Evolutionary conservation across 2,888 invertebrate genomes (phyloP).

Genomic region (Heliconius erato): DNA sequence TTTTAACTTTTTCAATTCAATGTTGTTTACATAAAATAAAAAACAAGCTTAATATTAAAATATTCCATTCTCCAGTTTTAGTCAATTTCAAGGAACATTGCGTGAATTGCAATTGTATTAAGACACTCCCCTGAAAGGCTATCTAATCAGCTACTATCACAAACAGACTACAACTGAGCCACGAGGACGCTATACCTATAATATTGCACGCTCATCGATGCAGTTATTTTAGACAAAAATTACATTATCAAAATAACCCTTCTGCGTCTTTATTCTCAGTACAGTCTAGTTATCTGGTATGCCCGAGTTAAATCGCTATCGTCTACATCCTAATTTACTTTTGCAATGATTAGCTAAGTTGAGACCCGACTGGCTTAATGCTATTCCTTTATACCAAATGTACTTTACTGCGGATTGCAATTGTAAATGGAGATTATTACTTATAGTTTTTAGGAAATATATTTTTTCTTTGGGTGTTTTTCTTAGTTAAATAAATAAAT

Average conservation of each 20-base stretch:
- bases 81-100: no score
- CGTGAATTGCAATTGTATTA: no score
- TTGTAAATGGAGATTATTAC: background rate
- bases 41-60: no score
- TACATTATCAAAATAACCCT: background rate
- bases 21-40: no score
- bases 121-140: no score
- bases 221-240: background rate
- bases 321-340: constrained; percentile 41
- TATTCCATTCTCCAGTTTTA: no score
- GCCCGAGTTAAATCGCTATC: constrained; percentile 38
- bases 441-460: background rate
- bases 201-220: background rate
- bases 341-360: constrained; percentile 32
- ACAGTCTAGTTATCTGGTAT: constrained; percentile 41
- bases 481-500: no score
- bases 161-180: no score
- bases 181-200: no score
- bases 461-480: no score
- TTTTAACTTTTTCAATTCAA: no score
- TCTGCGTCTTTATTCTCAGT: constrained; percentile 16
- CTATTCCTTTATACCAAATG: constrained; percentile 7
- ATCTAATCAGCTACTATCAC: no score
- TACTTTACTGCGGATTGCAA: background rate
- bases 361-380: constrained; percentile 19